Evolutionary conservation across 2,113 vertebrate species (phyloP).

Genomic region (mouse (Mus musculus)): DNA sequence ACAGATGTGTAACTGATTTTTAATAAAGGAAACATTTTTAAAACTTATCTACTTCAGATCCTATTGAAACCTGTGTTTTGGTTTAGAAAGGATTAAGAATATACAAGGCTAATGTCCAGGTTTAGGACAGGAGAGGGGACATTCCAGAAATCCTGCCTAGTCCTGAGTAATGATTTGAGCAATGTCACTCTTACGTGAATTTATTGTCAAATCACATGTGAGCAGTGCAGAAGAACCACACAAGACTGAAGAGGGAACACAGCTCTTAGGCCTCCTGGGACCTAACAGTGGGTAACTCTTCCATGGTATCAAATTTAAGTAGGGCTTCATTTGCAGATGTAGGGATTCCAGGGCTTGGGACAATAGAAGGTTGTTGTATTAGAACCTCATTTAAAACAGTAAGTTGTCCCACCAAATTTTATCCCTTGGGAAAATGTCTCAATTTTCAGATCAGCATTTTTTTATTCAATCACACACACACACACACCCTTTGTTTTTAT

Average conservation of each 20-base stretch:
- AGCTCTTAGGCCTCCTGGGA: too few relatives aligned
- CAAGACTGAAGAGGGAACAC: background rate
- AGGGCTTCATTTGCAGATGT: background rate
- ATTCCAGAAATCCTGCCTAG: accelerated
- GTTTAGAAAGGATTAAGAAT: too few relatives aligned
- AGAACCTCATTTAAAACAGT: background rate
- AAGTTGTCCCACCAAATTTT: background rate
- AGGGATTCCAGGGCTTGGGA: accelerated
- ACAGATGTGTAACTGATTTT: too few relatives aligned
- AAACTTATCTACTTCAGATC: too few relatives aligned
- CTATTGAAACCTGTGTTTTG: too few relatives aligned
- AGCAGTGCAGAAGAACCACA: accelerated
- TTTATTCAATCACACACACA: too few relatives aligned
- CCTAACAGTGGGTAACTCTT: too few relatives aligned
- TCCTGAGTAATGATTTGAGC: accelerated
- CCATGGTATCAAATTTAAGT: too few relatives aligned
- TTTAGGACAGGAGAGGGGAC: background rate
- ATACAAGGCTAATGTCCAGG: too few relatives aligned
- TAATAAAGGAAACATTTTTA: too few relatives aligned
- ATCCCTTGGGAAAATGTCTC: background rate
- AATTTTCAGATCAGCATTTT: background rate
- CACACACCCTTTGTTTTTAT: background rate
- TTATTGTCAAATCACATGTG: background rate
- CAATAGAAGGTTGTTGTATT: accelerated
- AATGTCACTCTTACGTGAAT: accelerated